A percentile compares a stretch with the other conserved stretches of the same genome.
These are phyloP conservation scores for Crematogaster levior DNA, from an alignment of 2,888 invertebrate species.

Conservation along the genomic window DNA sequence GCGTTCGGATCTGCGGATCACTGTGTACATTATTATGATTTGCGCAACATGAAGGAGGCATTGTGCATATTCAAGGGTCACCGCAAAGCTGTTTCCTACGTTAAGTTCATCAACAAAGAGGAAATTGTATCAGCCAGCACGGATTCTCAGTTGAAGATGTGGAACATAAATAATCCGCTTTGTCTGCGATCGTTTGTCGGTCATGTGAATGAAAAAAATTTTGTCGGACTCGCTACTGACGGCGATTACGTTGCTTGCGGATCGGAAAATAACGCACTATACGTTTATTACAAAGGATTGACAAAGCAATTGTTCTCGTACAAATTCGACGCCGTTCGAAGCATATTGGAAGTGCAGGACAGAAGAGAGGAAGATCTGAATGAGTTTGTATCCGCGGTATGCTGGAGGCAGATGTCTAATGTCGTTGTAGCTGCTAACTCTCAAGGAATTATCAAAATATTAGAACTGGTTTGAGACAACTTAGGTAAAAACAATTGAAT, in stretches of 20 bases:
- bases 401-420: slow-evolving; percentile 95
- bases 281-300: slow-evolving; percentile 96
- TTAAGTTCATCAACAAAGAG: slow-evolving; percentile 94
- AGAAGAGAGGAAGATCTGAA: slow-evolving; percentile 94
- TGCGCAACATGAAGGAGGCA: slow-evolving; percentile 93
- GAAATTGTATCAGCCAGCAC: slow-evolving; percentile 97
- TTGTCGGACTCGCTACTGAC: slow-evolving; percentile 97
- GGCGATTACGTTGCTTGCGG: slow-evolving; percentile 97
- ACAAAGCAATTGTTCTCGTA: slow-evolving; percentile 94
- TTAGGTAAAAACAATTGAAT: background rate
- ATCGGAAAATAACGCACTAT: slow-evolving; percentile 97
- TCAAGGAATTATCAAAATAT: slow-evolving; percentile 96
- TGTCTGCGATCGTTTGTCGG: slow-evolving; percentile 95
- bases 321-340: slow-evolving; percentile 94
- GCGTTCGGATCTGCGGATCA: slow-evolving; percentile 99
- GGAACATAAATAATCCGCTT: slow-evolving; percentile 93
- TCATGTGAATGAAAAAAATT: slow-evolving; percentile 98
- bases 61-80: slow-evolving; percentile 95
- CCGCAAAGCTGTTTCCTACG: slow-evolving; percentile 97
- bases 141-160: slow-evolving; percentile 95
- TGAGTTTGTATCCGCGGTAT: slow-evolving; percentile 98
- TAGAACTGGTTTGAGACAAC: slow-evolving; percentile 89
- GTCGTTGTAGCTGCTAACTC: slow-evolving; percentile 97
- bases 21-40: slow-evolving; percentile 98
- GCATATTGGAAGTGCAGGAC: slow-evolving; percentile 90